These are phyloP conservation scores for Drosophila sechellia DNA, from an alignment of 1,140 invertebrate species.

Conservation along the genomic window DNA sequence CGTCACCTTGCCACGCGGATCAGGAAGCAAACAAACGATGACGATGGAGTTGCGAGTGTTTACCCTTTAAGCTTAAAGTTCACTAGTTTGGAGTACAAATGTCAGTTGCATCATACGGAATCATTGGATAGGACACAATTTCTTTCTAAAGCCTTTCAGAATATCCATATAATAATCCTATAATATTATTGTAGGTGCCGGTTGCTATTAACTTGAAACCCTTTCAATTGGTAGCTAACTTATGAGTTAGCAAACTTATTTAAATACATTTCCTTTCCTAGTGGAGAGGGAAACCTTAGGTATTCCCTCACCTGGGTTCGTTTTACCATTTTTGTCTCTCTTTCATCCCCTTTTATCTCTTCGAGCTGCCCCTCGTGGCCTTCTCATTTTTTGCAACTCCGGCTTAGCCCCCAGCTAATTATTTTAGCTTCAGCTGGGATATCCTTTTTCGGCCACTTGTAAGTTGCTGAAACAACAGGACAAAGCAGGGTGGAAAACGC, in stretches of 20 bases:
- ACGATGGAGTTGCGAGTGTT: neutral
- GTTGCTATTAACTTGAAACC: too few relatives aligned
- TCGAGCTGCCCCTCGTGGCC: conserved; percentile 28
- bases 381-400: conserved; percentile 23
- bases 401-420: conserved; percentile 45
- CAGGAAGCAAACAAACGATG: neutral
- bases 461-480: conserved; percentile 26
- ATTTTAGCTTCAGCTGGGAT: conserved; percentile 41
- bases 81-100: neutral
- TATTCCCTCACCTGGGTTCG: conserved; percentile 5
- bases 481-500: conserved; percentile 10
- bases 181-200: too few relatives aligned
- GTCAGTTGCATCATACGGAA: neutral
- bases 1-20: neutral
- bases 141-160: too few relatives aligned
- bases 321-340: conserved; percentile 3
- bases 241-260: too few relatives aligned
- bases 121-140: neutral
- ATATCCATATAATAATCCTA: too few relatives aligned
- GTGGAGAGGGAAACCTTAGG: neutral
- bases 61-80: neutral
- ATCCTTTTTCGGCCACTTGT: conserved; percentile 40
- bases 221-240: too few relatives aligned
- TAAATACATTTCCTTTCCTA: too few relatives aligned
- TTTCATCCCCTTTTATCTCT: conserved; percentile 13